Percentiles rank a stretch among this genome's conserved stretches.
Conservation (phyloP, 2,797 vertebrate genomes). For the Melanotaenia boesemani region DNA sequence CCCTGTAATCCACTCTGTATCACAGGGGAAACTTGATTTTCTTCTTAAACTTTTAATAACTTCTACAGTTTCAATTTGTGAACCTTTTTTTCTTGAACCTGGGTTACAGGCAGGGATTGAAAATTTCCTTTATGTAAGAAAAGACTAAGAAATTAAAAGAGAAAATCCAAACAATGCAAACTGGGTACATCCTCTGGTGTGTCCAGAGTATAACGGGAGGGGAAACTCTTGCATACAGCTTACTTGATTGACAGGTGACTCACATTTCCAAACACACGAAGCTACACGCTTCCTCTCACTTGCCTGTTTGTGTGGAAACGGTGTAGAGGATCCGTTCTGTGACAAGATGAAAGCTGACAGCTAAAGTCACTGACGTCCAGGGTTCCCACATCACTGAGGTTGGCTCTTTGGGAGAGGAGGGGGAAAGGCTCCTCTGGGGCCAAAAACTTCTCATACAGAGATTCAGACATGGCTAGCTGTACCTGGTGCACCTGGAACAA, state of each 20-base stretch:
- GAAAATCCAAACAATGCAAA: no score
- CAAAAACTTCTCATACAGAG: constrained; percentile 94
- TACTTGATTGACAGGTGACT: not conserved
- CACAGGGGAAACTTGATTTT: no score
- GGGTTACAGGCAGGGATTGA: no score
- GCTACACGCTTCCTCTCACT: not conserved
- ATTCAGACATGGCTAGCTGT: constrained; percentile 83
- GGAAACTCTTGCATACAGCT: not conserved
- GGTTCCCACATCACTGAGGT: constrained; percentile 92
- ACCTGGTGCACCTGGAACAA: constrained; percentile 24
- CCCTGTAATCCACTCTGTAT: no score
- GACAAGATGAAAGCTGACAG: constrained; percentile 95
- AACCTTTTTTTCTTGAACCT: no score
- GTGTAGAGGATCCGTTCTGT: constrained; percentile 94
- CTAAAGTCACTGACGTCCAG: constrained; percentile 96
- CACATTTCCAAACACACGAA: not conserved
- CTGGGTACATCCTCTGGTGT: no score
- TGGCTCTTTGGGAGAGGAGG: constrained; percentile 89
- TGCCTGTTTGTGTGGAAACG: constrained; percentile 96
- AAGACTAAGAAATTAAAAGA: no score
- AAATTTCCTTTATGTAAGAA: no score
- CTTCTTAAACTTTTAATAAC: no score
- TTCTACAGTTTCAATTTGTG: no score
- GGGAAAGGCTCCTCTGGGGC: constrained; percentile 94
- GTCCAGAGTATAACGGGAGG: no score